Evolutionary conservation across 2,888 invertebrate genomes (phyloP).

Genomic region (Zootermopsis nevadensis): DNA sequence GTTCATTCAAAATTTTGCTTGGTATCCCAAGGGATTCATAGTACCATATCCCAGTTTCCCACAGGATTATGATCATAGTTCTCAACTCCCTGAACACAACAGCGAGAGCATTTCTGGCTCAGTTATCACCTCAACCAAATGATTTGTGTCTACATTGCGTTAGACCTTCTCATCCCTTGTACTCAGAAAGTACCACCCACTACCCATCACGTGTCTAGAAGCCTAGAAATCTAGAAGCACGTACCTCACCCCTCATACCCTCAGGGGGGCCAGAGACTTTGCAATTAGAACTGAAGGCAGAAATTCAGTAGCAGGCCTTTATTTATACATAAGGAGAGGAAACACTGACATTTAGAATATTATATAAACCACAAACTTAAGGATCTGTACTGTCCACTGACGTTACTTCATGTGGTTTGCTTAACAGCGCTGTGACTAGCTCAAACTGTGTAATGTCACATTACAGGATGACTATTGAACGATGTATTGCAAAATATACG

Average conservation of each 20-base stretch:
- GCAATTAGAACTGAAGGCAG: neutral
- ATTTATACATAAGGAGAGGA: too few relatives aligned
- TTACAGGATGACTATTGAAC: too few relatives aligned
- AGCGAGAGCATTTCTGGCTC: neutral
- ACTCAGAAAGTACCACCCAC: neutral
- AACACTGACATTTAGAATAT: too few relatives aligned
- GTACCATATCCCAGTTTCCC: neutral
- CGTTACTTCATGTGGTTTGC: too few relatives aligned
- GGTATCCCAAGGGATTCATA: neutral
- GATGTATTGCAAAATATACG: too few relatives aligned
- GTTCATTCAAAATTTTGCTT: neutral
- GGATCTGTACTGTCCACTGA: too few relatives aligned
- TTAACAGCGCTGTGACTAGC: too few relatives aligned
- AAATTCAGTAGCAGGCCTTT: neutral
- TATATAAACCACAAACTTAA: too few relatives aligned
- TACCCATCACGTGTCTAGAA: neutral
- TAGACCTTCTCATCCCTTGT: neutral
- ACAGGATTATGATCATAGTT: neutral
- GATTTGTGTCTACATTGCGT: conserved; percentile 29
- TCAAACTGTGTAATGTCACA: too few relatives aligned
- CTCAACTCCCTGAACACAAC: neutral
- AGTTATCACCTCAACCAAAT: neutral
- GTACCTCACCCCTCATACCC: neutral
- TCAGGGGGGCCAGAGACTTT: neutral
- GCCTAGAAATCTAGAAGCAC: neutral